A percentile compares a stretch with the other conserved stretches of the same genome.
Evolutionary conservation across 2,113 vertebrate genomes (phyloP).

Genomic region (Myiagra hebetior): DNA sequence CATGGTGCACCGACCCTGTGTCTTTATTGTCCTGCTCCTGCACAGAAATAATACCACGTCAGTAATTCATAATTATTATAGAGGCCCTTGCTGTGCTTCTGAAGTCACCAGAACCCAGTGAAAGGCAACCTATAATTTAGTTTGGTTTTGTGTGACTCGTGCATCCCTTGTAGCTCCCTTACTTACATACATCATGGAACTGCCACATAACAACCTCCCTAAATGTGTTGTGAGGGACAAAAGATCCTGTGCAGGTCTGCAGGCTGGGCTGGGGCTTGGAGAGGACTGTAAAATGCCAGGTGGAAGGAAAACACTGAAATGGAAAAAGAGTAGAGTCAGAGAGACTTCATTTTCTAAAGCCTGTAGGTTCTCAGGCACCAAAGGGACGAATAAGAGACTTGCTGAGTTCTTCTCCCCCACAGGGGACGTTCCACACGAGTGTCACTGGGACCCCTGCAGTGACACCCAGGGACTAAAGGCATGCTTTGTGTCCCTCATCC

Average conservation of each 20-base stretch:
- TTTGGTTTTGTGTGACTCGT: neutral
- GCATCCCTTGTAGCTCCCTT: neutral
- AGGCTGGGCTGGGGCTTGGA: neutral
- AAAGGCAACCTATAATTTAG: neutral
- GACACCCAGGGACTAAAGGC: neutral
- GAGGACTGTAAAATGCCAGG: neutral
- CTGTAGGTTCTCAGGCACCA: neutral
- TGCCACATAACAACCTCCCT: neutral
- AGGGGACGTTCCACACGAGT: fast-evolving
- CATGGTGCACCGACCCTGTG: fast-evolving
- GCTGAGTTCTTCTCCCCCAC: neutral
- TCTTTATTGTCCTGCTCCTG: neutral
- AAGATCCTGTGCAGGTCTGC: neutral
- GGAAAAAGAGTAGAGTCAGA: neutral
- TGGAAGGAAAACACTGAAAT: neutral
- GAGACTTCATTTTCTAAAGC: neutral
- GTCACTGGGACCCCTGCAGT: neutral
- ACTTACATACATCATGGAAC: fast-evolving
- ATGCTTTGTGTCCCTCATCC: neutral
- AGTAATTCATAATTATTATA: neutral
- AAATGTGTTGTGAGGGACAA: neutral
- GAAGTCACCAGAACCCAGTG: neutral
- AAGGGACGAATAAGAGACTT: neutral
- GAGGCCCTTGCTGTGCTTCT: neutral
- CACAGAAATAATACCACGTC: neutral